phyloP scores from a whole-genome alignment of 2,888 invertebrate species.

The Sphinx pinastri region DNA sequence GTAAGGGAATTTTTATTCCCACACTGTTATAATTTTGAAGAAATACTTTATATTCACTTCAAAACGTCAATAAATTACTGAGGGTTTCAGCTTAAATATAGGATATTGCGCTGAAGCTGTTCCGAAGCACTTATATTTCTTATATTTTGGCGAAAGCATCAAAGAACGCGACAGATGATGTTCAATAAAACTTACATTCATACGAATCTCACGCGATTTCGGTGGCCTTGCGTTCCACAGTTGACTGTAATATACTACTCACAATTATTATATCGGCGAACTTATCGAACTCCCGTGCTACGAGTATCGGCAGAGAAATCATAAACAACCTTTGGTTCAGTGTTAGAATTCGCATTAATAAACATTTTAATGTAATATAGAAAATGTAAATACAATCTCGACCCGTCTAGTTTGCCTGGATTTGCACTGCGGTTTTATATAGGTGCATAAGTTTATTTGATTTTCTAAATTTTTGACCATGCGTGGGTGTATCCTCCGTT shows the following conservation, averaged over 20 bases:
- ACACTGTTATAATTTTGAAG: conserved; percentile 35
- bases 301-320: conserved; percentile 6
- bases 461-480: conserved; percentile 37
- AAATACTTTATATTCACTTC: conserved; percentile 18
- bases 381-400: conserved; percentile 35
- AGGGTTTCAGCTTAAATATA: conserved; percentile 14
- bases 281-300: conserved; percentile 18
- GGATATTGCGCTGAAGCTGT: not conserved
- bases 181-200: conserved; percentile 38
- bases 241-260: conserved; percentile 36
- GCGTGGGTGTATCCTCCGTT: conserved; percentile 42
- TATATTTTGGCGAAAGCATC: conserved; percentile 39
- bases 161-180: conserved; percentile 33
- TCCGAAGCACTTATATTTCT: conserved; percentile 24
- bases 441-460: conserved; percentile 28
- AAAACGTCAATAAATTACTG: not conserved
- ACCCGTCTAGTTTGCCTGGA: conserved; percentile 29
- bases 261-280: conserved; percentile 21
- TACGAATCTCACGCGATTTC: conserved; percentile 33
- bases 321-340: conserved; percentile 13
- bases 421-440: conserved; percentile 31
- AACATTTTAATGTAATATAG: conserved; percentile 34
- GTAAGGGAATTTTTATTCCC: conserved; percentile 38
- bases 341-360: conserved; percentile 29
- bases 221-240: conserved; percentile 38